These are phyloP conservation scores for Hucho hucho DNA, from an alignment of 2,113 vertebrate genomes.

Conservation along the genomic window DNA sequence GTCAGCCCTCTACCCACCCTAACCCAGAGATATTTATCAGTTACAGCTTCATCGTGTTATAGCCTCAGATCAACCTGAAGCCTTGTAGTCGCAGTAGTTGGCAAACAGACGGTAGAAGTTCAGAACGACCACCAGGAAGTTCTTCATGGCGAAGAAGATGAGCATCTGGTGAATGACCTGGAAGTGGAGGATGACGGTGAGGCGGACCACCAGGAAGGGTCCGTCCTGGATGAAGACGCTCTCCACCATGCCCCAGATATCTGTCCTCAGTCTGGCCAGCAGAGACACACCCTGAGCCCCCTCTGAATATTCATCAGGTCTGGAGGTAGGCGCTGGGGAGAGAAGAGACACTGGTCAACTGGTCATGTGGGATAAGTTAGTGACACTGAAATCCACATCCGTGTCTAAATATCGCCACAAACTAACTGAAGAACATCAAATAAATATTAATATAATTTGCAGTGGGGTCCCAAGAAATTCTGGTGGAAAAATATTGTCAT, in stretches of 20 bases:
- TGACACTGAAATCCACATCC: too few species aligned
- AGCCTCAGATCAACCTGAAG: background rate
- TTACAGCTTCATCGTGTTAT: too few species aligned
- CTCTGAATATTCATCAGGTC: slow-evolving; percentile 9
- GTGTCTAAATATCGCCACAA: background rate
- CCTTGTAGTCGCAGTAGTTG: slow-evolving; percentile 31
- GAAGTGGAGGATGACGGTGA: slow-evolving; percentile 81
- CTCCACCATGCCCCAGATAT: slow-evolving; percentile 87
- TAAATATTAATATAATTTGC: too few species aligned
- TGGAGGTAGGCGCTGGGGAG: slow-evolving; percentile 78
- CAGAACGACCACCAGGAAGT: slow-evolving; percentile 85
- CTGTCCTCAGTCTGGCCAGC: slow-evolving; percentile 74
- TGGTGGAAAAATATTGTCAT: too few species aligned
- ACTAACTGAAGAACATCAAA: slow-evolving; percentile 71
- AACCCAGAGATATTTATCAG: background rate
- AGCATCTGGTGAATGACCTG: slow-evolving; percentile 90
- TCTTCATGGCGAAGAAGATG: slow-evolving; percentile 92
- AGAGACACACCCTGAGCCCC: slow-evolving; percentile 54
- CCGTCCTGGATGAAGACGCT: slow-evolving; percentile 92
- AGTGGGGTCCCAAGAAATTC: slow-evolving; percentile 34
- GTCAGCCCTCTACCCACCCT: too few species aligned
- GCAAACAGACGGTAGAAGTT: slow-evolving; percentile 85
- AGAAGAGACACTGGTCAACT: background rate
- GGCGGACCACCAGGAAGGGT: slow-evolving; percentile 86
- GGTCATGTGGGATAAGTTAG: too few species aligned